Evolutionary conservation across 2,797 vertebrate genomes (phyloP).

Genomic region (Pseudochaenichthys georgianus): DNA sequence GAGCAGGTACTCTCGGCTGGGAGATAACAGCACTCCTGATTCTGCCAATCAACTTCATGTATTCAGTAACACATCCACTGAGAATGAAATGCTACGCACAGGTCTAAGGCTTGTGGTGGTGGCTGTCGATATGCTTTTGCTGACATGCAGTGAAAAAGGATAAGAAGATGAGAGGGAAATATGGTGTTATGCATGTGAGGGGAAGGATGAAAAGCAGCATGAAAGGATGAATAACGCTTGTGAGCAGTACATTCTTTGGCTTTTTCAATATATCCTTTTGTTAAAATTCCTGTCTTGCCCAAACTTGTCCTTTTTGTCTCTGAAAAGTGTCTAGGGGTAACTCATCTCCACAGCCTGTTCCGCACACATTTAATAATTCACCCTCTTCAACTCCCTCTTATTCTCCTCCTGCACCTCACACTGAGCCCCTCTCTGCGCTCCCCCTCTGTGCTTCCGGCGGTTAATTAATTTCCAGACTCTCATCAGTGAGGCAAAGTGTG

Average conservation of each 20-base stretch:
- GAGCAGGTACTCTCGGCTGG: constrained; percentile 44
- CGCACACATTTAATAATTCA: constrained; percentile 42
- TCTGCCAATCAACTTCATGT: constrained; percentile 56
- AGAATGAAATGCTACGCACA: constrained; percentile 31
- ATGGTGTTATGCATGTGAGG: constrained; percentile 33
- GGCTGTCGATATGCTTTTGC: constrained; percentile 64
- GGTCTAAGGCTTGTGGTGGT: constrained; percentile 44
- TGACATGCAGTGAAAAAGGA: constrained; percentile 60
- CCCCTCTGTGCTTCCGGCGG: constrained; percentile 55
- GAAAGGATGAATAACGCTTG: constrained; percentile 36
- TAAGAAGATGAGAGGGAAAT: constrained; percentile 25
- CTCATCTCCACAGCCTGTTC: constrained; percentile 37
- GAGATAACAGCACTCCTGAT: constrained; percentile 35
- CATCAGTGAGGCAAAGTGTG: constrained; percentile 72
- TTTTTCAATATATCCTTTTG: constrained; percentile 41
- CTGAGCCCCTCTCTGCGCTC: constrained; percentile 49
- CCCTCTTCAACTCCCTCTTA: constrained; percentile 56
- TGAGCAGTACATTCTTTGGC: constrained; percentile 48
- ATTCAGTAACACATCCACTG: constrained; percentile 48
- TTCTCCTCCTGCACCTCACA: constrained; percentile 40
- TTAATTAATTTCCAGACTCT: constrained; percentile 79
- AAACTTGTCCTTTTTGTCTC: constrained; percentile 67
- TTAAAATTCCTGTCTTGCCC: constrained; percentile 39
- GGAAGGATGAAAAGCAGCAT: constrained; percentile 37
- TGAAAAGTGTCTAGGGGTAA: constrained; percentile 63